Evolutionary conservation across 2,888 invertebrate species (phyloP), one percentile per base, ranked within the genome.

Genomic region (Coecobrya sp.): DNA sequence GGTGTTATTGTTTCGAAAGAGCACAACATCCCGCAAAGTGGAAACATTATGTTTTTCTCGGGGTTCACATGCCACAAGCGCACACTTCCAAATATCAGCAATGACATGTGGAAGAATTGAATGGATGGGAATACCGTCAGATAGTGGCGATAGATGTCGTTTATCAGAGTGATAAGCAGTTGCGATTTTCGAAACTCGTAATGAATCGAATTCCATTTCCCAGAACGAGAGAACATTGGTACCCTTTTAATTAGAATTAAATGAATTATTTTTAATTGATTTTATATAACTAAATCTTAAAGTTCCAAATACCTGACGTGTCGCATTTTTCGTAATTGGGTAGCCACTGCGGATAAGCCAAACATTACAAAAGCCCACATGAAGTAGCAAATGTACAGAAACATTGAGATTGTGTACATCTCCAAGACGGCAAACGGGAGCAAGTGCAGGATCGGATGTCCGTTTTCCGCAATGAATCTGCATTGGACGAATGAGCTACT

Each of bases 11-110:
- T 89, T n/a, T 92, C 92, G 62, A 92, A 92, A 4, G 70, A 45
- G 62, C 92, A 92, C 27, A 89, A 62, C n/a, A 89, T 16, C 25
- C 79, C 85, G 45, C 92, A 92, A 36, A 92, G 10, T 10, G 92
- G 92, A 79, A 85, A 92, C 85, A 92, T 88, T 1, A 89, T 0
- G 42, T 92, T 84, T 1, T 59, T 11, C 42, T 65, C 30, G 0
- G 76, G 59, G n/a, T 85, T 59, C 0, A 85, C n/a, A 19, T 85
- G 27, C 65, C 68, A 85, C 3, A 89, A n/a, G 0, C 92, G 79
- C 19, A 92, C 86, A 11, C 86, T 68, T 16, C 86, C 89, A 59
- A 90, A 13, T 22, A 16, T 68, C 36, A 8, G 76, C 30, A 27
- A 65, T 52, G 2, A 76, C 19, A n/a, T 81, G 36, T 59, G 62